Percentiles rank a stretch among this genome's conserved stretches.
phyloP scores from a whole-genome alignment of 2,797 vertebrate species.

The Stomatorhinus walkeri region DNA sequence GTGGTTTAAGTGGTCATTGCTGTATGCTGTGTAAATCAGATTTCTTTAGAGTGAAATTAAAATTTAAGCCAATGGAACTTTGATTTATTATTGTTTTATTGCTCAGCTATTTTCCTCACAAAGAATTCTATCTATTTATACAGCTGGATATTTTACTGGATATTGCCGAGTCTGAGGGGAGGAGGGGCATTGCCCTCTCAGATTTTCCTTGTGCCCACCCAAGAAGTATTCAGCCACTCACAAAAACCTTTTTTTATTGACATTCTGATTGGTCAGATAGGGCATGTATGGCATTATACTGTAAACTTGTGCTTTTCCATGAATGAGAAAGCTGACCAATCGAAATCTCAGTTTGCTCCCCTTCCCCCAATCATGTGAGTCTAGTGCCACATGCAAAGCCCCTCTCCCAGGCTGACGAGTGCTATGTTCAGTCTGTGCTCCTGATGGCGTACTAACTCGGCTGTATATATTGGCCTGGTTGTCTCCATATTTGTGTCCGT shows the following conservation, averaged over 20 bases:
- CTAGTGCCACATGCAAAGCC: neutral
- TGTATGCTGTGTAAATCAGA: neutral
- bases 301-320: neutral
- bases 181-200: neutral
- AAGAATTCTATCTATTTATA: neutral
- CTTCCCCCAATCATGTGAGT: neutral
- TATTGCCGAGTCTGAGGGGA: neutral
- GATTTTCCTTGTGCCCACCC: neutral
- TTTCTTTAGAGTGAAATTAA: neutral
- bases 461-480: neutral
- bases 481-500: neutral
- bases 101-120: neutral
- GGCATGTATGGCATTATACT: neutral
- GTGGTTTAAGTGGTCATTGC: neutral
- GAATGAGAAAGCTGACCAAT: neutral
- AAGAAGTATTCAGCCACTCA: neutral
- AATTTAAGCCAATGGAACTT: neutral
- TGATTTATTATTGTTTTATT: conserved; percentile 12
- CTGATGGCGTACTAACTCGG: neutral
- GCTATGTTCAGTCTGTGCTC: neutral
- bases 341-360: neutral
- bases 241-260: neutral
- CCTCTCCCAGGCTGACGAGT: neutral
- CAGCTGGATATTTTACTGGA: neutral
- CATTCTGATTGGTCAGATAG: neutral